Evolutionary conservation across 1,140 invertebrate species (phyloP).

Genomic region (Ceratitis capitata): DNA sequence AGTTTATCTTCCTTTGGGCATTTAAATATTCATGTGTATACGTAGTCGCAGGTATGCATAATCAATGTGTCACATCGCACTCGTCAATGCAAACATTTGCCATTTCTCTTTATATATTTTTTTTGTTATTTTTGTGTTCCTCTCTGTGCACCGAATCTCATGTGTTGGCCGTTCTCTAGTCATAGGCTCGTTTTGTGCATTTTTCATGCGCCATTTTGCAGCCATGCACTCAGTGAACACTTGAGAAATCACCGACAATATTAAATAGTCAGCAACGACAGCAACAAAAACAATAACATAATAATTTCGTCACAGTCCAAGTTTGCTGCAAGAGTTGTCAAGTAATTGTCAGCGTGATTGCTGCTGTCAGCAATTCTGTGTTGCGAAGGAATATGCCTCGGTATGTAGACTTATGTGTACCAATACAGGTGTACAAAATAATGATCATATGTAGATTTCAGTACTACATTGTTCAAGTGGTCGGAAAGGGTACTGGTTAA

Average conservation of each 20-base stretch:
- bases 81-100: background rate
- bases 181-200: slow-evolving; percentile 6
- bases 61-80: slow-evolving; percentile 11
- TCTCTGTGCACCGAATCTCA: background rate
- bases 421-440: too few relatives aligned
- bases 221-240: background rate
- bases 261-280: background rate
- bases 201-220: slow-evolving; percentile 23
- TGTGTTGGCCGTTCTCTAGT: background rate
- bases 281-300: background rate
- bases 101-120: too few relatives aligned
- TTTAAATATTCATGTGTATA: too few relatives aligned
- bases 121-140: background rate
- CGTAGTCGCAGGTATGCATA: too few relatives aligned
- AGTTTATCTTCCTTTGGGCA: background rate
- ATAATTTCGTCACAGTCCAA: background rate
- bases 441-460: too few relatives aligned
- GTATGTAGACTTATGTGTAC: background rate
- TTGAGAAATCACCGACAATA: slow-evolving; percentile 1
- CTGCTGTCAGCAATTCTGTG: slow-evolving; percentile 17
- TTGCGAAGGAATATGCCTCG: background rate
- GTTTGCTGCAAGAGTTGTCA: slow-evolving; percentile 6
- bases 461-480: too few relatives aligned
- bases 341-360: slow-evolving; percentile 31
- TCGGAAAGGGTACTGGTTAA: too few relatives aligned